Conservation (phyloP, 2,797 vertebrate genomes). For the Hyperoplus immaculatus region DNA sequence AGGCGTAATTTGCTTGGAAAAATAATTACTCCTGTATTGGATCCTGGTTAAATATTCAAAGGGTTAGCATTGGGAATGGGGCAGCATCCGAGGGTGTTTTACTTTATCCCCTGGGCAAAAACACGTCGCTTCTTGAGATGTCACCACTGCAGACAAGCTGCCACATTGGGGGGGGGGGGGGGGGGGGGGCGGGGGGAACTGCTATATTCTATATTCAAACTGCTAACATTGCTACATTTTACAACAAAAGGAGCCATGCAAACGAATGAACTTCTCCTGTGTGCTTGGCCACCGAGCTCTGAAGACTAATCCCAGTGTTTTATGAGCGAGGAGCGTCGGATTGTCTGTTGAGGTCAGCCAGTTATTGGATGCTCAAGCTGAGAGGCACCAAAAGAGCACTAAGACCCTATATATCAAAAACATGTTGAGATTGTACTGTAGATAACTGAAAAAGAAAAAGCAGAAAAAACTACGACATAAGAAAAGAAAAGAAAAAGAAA, state of each 20-base stretch:
- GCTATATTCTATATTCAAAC: conserved; percentile 44
- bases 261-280: conserved; percentile 67
- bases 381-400: conserved; percentile 60
- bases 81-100: conserved; percentile 56
- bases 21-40: conserved; percentile 86
- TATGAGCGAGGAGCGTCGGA: conserved; percentile 64
- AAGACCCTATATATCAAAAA: conserved; percentile 60
- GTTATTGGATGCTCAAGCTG: conserved; percentile 69
- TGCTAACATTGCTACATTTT: conserved; percentile 43
- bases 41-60: conserved; percentile 87
- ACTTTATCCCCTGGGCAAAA: conserved; percentile 37
- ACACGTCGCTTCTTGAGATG: conserved; percentile 27
- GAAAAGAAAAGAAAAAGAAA: neutral
- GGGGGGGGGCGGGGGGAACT: neutral
- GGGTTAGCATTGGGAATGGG: conserved; percentile 77
- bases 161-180: conserved; percentile 15
- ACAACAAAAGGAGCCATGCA: conserved; percentile 42
- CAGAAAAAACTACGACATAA: conserved; percentile 17
- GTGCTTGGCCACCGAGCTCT: conserved; percentile 55
- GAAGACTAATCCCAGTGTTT: conserved; percentile 74
- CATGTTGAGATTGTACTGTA: conserved; percentile 26
- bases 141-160: conserved; percentile 35
- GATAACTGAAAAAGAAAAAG: conserved; percentile 28
- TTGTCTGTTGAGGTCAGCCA: conserved; percentile 70
- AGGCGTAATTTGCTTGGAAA: conserved; percentile 87